Conservation (phyloP, 2,888 invertebrate species). For the Nephrotoma appendiculata region DNA sequence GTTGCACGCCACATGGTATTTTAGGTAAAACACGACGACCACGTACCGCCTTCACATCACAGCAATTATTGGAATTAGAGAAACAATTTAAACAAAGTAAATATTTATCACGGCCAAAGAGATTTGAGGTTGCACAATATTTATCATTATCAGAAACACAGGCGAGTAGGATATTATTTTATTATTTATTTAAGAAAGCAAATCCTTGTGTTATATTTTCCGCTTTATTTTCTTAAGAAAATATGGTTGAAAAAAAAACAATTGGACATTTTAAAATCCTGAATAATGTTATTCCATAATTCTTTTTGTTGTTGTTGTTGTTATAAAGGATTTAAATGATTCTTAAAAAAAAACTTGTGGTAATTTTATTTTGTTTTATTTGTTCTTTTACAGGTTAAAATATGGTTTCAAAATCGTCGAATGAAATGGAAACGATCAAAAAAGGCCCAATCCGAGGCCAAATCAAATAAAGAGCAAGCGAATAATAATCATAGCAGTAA, state of each 20-base stretch:
- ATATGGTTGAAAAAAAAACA: background rate
- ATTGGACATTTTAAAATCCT: conserved; percentile 2
- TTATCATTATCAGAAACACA: conserved; percentile 97
- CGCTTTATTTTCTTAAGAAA: background rate
- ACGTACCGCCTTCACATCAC: conserved; percentile 90
- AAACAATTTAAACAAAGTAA: conserved; percentile 98
- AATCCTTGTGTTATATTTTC: background rate
- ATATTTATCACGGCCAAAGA: conserved; percentile 92
- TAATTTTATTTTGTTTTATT: background rate
- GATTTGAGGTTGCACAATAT: conserved; percentile 97
- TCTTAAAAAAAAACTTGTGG: background rate
- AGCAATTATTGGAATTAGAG: conserved; percentile 93
- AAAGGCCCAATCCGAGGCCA: conserved; percentile 84
- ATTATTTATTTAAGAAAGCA: background rate
- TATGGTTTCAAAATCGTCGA: conserved; percentile 96
- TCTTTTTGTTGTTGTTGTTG: background rate
- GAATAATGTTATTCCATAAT: background rate
- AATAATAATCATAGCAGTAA: background rate
- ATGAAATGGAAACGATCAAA: conserved; percentile 99
- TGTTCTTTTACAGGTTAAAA: conserved; percentile 64
- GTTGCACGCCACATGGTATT: conserved; percentile 55
- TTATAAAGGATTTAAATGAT: background rate
- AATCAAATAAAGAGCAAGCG: conserved; percentile 34
- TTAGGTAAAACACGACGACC: conserved; percentile 83
- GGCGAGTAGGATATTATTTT: conserved; percentile 38